These are phyloP conservation scores for Chaetorhynchus papuensis DNA, from an alignment of 2,113 vertebrate species.

Conservation along the genomic window DNA sequence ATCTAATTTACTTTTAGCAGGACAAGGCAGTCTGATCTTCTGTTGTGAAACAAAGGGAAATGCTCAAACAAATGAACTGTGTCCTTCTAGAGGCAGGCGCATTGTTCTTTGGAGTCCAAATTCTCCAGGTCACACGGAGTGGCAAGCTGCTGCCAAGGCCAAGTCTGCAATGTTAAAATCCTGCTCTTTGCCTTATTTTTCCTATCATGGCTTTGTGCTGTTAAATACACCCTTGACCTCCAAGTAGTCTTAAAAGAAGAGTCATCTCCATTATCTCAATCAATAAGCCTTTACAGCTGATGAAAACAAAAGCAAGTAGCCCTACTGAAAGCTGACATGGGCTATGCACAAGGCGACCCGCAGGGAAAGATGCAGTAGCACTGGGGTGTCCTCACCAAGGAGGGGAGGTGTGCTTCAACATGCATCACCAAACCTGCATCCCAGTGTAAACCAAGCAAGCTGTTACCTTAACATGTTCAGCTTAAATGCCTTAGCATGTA, in stretches of 20 bases:
- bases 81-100: neutral
- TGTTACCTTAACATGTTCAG: neutral
- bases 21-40: neutral
- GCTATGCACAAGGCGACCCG: neutral
- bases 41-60: slow-evolving; percentile 26
- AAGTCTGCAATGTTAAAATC: neutral
- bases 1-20: slow-evolving; percentile 28
- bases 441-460: neutral
- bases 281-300: neutral
- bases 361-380: neutral
- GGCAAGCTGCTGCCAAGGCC: neutral
- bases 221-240: neutral
- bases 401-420: neutral
- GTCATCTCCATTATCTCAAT: neutral
- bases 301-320: neutral
- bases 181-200: neutral
- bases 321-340: neutral
- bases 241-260: neutral
- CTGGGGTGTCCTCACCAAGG: rapidly evolving
- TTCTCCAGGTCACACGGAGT: neutral
- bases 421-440: neutral
- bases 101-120: neutral
- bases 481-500: neutral
- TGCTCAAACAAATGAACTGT: neutral
- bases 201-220: neutral